phyloP scores from a whole-genome alignment of 2,797 vertebrate genomes.

The Ficedula albicollis region DNA sequence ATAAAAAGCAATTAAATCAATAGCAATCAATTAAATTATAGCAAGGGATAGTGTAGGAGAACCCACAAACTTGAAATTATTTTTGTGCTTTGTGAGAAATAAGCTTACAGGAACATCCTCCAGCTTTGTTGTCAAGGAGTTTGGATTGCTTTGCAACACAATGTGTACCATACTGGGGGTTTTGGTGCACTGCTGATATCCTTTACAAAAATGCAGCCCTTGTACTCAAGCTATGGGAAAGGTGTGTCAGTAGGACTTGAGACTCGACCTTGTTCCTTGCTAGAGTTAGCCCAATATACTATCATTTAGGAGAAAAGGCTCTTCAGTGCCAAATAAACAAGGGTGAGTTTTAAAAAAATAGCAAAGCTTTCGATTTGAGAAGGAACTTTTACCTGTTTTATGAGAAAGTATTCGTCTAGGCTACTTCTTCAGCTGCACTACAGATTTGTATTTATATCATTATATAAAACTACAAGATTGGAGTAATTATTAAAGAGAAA shows the following conservation, averaged over 20 bases:
- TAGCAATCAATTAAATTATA: neutral
- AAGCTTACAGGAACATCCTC: neutral
- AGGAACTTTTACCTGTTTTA: neutral
- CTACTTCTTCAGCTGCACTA: neutral
- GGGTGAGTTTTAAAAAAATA: neutral
- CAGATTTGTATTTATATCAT: neutral
- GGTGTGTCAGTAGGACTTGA: neutral
- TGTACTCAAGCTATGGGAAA: neutral
- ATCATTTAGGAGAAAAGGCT: neutral
- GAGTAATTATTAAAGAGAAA: neutral
- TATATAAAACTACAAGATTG: neutral
- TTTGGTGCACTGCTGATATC: neutral
- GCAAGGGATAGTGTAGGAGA: neutral
- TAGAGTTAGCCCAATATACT: neutral
- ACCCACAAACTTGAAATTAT: neutral
- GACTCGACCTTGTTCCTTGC: neutral
- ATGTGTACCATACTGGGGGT: accelerated
- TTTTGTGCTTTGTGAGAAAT: neutral
- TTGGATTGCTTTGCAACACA: neutral
- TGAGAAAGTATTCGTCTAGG: neutral
- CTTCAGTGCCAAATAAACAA: neutral
- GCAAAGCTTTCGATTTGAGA: neutral
- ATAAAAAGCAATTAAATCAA: neutral
- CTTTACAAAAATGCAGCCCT: neutral
- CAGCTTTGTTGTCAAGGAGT: neutral